Percentiles rank a stretch among this genome's conserved stretches.
These are phyloP conservation scores for Oscheius sp. DNA, from an alignment of 2,888 invertebrate species.

Conservation along the genomic window DNA sequence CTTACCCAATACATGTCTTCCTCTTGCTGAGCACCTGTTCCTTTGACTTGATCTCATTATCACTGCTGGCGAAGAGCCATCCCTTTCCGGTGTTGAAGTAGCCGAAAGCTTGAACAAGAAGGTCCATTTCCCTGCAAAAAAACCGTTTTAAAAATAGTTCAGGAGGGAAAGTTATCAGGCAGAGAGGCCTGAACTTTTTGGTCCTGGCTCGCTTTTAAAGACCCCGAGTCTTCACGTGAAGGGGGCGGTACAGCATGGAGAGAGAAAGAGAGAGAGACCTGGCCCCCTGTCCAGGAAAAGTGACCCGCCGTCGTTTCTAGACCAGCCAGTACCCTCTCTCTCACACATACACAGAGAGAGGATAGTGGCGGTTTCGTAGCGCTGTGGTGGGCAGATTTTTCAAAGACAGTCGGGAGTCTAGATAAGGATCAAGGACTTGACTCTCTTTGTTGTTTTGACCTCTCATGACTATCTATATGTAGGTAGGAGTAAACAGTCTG, in stretches of 20 bases:
- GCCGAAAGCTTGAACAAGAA: conserved; percentile 52
- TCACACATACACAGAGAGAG: no score
- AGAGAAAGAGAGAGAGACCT: neutral
- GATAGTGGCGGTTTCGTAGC: no score
- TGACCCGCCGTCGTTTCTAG: no score
- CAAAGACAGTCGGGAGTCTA: neutral
- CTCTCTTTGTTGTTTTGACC: neutral
- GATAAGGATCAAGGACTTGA: conserved; percentile 2
- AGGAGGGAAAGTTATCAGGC: neutral
- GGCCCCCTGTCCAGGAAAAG: conserved; percentile 25
- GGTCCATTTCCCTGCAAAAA: conserved; percentile 27
- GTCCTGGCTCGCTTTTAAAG: conserved; percentile 14
- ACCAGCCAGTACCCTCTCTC: no score
- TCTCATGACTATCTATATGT: no score
- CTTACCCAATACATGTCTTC: conserved; percentile 60
- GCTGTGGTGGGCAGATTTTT: no score
- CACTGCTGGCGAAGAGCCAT: conserved; percentile 37
- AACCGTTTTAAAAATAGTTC: neutral
- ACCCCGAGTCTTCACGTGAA: conserved; percentile 10
- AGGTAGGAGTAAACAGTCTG: no score
- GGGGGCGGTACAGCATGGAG: conserved; percentile 1
- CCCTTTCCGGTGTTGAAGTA: conserved; percentile 46
- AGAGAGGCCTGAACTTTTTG: no score
- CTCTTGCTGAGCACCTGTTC: conserved; percentile 61
- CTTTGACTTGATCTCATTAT: conserved; percentile 47